These are phyloP conservation scores for Pantherophis alleghaniensis DNA, from an alignment of 2,797 vertebrate genomes.

Conservation along the genomic window DNA sequence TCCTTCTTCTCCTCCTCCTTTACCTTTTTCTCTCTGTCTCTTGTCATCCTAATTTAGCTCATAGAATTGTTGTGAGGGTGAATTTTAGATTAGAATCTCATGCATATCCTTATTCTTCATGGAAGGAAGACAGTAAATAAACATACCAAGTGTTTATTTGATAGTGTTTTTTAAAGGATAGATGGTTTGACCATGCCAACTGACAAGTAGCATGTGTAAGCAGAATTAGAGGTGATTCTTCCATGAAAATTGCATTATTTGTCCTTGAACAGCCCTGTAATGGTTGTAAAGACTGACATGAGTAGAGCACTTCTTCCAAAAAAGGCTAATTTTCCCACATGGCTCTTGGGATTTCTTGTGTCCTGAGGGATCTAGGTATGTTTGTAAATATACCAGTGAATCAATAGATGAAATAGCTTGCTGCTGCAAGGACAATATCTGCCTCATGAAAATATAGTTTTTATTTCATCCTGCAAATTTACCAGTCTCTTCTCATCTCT, in stretches of 20 bases:
- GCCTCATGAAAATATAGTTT: background rate
- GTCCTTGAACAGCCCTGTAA: background rate
- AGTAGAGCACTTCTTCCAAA: background rate
- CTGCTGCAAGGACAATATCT: background rate
- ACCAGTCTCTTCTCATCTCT: background rate
- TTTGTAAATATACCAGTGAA: background rate
- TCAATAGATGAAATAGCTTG: background rate
- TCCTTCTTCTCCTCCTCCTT: background rate
- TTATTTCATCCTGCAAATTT: background rate
- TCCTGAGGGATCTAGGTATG: background rate
- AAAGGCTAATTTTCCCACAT: background rate
- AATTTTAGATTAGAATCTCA: background rate
- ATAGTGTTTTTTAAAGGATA: background rate
- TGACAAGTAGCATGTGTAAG: background rate
- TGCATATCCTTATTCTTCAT: background rate
- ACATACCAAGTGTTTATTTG: background rate
- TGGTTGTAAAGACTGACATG: background rate
- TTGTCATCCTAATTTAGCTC: background rate
- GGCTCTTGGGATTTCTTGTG: background rate
- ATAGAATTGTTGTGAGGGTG: background rate
- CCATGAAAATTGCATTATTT: background rate
- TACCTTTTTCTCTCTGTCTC: background rate
- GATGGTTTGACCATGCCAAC: background rate
- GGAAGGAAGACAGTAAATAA: background rate
- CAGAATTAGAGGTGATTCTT: background rate